Evolutionary conservation across 2,797 vertebrate species (phyloP).

Genomic region (Numenius phaeopus): DNA sequence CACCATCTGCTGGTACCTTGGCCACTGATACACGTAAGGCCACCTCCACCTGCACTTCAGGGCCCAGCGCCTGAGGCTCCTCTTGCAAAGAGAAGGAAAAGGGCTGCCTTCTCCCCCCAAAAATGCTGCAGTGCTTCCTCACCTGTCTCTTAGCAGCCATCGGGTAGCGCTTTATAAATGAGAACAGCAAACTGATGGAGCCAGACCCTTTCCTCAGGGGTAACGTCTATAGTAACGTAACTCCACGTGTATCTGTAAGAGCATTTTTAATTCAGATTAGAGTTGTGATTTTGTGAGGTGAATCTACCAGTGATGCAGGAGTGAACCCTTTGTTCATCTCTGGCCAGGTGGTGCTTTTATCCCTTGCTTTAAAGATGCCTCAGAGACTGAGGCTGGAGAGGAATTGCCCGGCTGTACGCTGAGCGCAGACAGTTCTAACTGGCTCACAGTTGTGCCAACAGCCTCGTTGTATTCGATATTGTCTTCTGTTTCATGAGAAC

Average conservation of each 20-base stretch:
- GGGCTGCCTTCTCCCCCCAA: not conserved
- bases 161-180: not conserved
- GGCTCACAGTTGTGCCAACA: not conserved
- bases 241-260: not conserved
- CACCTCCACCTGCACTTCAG: not conserved
- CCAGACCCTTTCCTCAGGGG: not conserved
- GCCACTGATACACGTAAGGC: rapidly evolving
- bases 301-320: not conserved
- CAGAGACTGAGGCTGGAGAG: not conserved
- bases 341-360: not conserved
- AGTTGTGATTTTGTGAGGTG: not conserved
- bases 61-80: not conserved
- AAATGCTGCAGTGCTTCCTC: not conserved
- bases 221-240: not conserved
- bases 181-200: not conserved
- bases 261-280: not conserved
- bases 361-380: not conserved
- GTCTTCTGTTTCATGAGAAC: not conserved
- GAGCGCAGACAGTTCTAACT: not conserved
- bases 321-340: not conserved
- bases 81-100: too few relatives aligned
- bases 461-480: rapidly evolving
- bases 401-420: rapidly evolving
- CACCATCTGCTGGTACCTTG: conserved; percentile 48
- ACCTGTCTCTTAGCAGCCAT: rapidly evolving